Conservation (phyloP, 2,113 vertebrate genomes). For the Arvicanthis niloticus region DNA sequence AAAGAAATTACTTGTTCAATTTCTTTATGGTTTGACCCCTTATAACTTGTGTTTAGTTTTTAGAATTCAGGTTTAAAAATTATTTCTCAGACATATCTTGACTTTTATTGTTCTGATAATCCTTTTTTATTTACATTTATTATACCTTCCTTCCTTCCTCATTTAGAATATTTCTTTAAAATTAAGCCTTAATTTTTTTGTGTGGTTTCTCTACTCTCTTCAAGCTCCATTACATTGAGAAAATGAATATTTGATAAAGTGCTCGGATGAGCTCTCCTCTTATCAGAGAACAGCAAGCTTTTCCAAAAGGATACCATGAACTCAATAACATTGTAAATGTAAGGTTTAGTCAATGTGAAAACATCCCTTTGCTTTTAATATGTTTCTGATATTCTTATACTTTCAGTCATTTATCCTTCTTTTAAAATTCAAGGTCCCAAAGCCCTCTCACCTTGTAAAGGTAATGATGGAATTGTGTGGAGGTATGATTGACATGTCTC, state of each 20-base stretch:
- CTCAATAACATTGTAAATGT: not conserved
- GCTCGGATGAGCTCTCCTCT: not conserved
- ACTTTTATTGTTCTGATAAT: not conserved
- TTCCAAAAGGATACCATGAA: not conserved
- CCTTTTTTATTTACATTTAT: not conserved
- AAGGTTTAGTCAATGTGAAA: not conserved
- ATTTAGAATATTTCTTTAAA: not conserved
- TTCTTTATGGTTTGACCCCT: not conserved
- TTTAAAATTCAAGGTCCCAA: not conserved
- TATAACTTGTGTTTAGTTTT: not conserved
- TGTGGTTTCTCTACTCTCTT: not conserved
- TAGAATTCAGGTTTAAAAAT: not conserved
- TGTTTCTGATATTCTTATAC: not conserved
- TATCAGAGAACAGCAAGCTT: not conserved
- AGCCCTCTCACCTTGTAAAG: rapidly evolving
- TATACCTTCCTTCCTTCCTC: not conserved
- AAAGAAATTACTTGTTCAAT: not conserved
- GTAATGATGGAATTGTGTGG: not conserved
- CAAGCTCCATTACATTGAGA: not conserved
- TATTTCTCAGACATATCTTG: not conserved
- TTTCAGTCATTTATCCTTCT: not conserved
- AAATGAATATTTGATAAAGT: slow-evolving; percentile 24
- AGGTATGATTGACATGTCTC: not conserved
- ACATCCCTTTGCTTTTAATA: not conserved
- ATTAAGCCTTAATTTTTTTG: not conserved